phyloP scores from a whole-genome alignment of 2,113 vertebrate species.

The Semnopithecus entellus region DNA sequence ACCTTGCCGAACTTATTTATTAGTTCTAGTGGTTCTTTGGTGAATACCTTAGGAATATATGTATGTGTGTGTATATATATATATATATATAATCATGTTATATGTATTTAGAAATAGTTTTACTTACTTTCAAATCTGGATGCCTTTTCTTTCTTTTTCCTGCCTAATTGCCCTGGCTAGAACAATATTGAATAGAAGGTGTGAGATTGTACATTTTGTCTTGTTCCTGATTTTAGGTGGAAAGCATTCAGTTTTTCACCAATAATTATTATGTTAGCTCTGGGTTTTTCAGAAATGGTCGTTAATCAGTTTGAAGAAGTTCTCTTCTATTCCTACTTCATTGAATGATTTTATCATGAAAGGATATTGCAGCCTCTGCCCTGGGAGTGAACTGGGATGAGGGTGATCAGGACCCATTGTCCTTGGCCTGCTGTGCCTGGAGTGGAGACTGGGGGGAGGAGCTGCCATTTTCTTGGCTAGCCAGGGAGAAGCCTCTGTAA shows the following conservation, averaged over 20 bases:
- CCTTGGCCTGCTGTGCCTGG: not conserved
- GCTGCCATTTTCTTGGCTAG: not conserved
- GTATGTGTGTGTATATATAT: not conserved
- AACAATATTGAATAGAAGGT: not conserved
- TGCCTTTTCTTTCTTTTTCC: conserved; percentile 37
- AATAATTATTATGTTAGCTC: conserved; percentile 6
- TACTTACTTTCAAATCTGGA: conserved; percentile 22
- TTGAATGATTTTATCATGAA: conserved; percentile 47
- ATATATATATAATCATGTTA: not conserved
- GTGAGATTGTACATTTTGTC: not conserved
- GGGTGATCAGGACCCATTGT: not conserved
- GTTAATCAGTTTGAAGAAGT: conserved; percentile 28
- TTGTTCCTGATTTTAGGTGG: conserved; percentile 30
- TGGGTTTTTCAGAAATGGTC: not conserved
- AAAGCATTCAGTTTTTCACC: not conserved
- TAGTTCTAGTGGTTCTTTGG: conserved; percentile 11
- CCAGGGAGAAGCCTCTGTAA: not conserved
- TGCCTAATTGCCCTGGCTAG: not conserved
- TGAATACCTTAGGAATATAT: conserved; percentile 32
- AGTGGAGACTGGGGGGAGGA: not conserved
- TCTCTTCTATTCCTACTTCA: conserved; percentile 23
- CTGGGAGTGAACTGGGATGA: not conserved
- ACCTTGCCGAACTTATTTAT: conserved; percentile 13
- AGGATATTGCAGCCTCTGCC: not conserved
- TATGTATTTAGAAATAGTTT: conserved; percentile 17